Base-by-base conservation (phyloP, 2,797 vertebrate species). In the Neopelma chrysocephalum region DNA sequence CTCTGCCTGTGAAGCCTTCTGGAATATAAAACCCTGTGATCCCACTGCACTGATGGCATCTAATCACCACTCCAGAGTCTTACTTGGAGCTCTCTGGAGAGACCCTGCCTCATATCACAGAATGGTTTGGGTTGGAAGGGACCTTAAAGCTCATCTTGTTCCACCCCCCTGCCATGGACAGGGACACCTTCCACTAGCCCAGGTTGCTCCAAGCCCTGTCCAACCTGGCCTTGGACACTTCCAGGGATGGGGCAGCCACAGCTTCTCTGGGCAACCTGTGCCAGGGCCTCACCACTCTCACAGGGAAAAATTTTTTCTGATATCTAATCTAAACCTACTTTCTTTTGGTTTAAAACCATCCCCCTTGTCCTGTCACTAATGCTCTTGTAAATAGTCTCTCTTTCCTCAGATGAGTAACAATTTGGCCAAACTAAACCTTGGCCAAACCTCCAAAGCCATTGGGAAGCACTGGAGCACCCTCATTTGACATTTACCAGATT, bases 391-490 rank as follows among this genome's bases (percentile, higher is more conserved):
- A 54, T 12, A 32, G 11, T 25, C 58, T 65, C 36, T 48, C 66
- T 47, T 5, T 42, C 48, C 27, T 89, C 70, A 45, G 25, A 82
- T 12, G 2, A 1, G 34, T 40, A 54, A n/a, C 64, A 76, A 36
- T 36, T 32, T 70, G 34, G 29, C 66, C 45, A 32, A 75, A 56
- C 19, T 64, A 42, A 87, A 78, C 1, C 1, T 6, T 25, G 38
- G 36, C 65, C 54, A 68, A 13, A 73, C 47, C 77, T 61, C 77
- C 85, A 81, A 69, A 90, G 36, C 65, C 70, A 54, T 4, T 88
- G 87, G 72, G 82, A 88, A 96, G 93, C 90, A 92, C 25, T 17
- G 65, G 62, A 91, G 47, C 77, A 77, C 22, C 75, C 70, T 40
- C 21, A 2, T 43, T 70, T 34, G 38, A 60, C 34, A 29, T 3